Evolutionary conservation across 2,113 vertebrate genomes (phyloP).

Genomic region (Nerophis lumbriciformis): DNA sequence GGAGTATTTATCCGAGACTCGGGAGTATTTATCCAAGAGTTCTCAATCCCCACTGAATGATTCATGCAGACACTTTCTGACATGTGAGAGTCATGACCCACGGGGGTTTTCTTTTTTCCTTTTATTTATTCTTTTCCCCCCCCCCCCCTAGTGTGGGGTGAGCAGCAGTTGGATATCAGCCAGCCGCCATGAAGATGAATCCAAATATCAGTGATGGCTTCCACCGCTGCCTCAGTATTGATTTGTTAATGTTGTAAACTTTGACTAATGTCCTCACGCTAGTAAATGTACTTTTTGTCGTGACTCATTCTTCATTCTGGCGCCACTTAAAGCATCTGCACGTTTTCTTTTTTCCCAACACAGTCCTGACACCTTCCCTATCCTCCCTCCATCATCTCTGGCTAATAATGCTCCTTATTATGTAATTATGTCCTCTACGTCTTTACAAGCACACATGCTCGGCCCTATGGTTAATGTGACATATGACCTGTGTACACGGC

Average conservation of each 20-base stretch:
- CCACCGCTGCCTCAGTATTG: constrained; percentile 55
- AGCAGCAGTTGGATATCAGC: constrained; percentile 54
- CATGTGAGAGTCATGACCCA: constrained; percentile 57
- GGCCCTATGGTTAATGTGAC: neutral
- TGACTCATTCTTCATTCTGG: constrained; percentile 42
- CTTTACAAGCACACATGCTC: constrained; percentile 47
- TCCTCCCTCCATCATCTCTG: constrained; percentile 9
- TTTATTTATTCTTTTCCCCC: neutral
- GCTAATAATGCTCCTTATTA: constrained; percentile 46
- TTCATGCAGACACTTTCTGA: constrained; percentile 59
- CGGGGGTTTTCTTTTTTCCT: constrained; percentile 29
- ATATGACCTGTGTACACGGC: too few species aligned
- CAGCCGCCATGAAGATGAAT: constrained; percentile 56
- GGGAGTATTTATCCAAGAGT: constrained; percentile 11
- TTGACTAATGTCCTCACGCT: constrained; percentile 64
- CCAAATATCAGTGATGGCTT: constrained; percentile 60
- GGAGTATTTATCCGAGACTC: too few species aligned
- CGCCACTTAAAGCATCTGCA: constrained; percentile 46
- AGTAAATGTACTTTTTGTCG: constrained; percentile 34
- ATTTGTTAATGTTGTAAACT: constrained; percentile 61
- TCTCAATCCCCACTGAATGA: constrained; percentile 48
- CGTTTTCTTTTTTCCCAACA: constrained; percentile 28
- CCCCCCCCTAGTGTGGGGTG: constrained; percentile 3
- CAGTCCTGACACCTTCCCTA: constrained; percentile 10
- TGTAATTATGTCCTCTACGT: constrained; percentile 49